Evolutionary conservation across 2,888 invertebrate genomes (phyloP).

Genomic region (Tenthredo scrophulariae): DNA sequence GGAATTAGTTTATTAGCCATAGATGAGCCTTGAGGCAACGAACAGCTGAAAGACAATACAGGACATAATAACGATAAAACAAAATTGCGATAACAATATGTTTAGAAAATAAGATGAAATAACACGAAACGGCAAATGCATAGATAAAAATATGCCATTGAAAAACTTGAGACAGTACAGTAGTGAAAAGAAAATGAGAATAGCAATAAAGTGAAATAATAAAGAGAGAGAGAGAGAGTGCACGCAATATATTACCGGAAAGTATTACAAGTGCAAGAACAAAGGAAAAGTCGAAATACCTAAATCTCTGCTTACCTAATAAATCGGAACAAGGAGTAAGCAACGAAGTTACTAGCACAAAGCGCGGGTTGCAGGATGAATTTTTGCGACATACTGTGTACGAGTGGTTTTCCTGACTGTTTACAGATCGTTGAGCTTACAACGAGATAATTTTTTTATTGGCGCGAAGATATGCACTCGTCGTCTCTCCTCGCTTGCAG

Average conservation of each 20-base stretch:
- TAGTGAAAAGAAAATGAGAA: too few relatives aligned
- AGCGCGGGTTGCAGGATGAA: slow-evolving; percentile 49
- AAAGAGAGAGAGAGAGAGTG: background rate
- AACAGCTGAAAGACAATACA: too few relatives aligned
- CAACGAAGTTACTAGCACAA: background rate
- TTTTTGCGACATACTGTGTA: background rate
- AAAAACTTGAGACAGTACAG: too few relatives aligned
- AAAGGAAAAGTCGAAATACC: background rate
- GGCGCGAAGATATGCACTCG: slow-evolving; percentile 72
- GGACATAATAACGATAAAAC: too few relatives aligned
- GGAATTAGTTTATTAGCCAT: too few relatives aligned
- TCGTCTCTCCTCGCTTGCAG: slow-evolving; percentile 51
- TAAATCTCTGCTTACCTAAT: background rate
- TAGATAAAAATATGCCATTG: too few relatives aligned
- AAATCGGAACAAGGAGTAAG: background rate
- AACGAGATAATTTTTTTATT: slow-evolving; percentile 75
- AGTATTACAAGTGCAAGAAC: background rate
- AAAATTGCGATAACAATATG: too few relatives aligned
- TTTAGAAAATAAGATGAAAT: too few relatives aligned
- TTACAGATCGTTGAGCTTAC: slow-evolving; percentile 68
- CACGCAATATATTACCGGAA: background rate
- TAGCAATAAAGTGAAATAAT: too few relatives aligned
- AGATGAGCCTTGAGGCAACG: too few relatives aligned
- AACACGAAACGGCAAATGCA: too few relatives aligned
- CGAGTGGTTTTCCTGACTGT: slow-evolving; percentile 56